A percentile compares a stretch with the other conserved stretches of the same genome.
phyloP scores from a whole-genome alignment of 2,888 invertebrate species.

The Euzetes globulus region DNA sequence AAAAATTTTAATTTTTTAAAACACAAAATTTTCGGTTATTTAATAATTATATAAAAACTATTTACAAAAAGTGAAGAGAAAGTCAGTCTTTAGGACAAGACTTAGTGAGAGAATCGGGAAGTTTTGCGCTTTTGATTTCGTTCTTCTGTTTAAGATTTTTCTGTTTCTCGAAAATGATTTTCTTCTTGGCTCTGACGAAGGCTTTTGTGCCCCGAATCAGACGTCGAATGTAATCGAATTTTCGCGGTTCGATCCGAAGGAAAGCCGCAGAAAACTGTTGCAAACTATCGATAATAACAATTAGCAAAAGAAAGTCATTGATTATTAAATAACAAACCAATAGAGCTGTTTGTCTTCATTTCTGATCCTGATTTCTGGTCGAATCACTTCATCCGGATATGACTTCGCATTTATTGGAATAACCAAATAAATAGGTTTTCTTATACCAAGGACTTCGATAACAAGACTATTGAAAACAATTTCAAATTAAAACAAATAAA shows the following conservation, averaged over 20 bases:
- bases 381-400: constrained; percentile 10
- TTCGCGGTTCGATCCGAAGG: not conserved
- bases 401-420: not conserved
- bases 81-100: too few species aligned
- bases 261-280: not conserved
- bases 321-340: not conserved
- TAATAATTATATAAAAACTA: too few species aligned
- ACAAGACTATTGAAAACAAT: not conserved
- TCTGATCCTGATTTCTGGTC: not conserved
- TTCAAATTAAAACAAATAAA: not conserved
- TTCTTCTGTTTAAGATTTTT: not conserved
- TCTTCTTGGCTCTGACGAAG: not conserved
- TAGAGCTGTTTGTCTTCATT: not conserved
- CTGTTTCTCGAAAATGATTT: not conserved
- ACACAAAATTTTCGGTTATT: too few species aligned
- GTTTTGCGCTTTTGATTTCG: not conserved
- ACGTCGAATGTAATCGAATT: not conserved
- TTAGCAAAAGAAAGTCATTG: not conserved
- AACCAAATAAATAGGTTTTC: not conserved
- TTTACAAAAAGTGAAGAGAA: too few species aligned
- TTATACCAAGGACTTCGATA: not conserved
- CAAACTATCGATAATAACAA: not conserved
- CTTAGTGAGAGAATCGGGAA: not conserved
- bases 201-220: not conserved
- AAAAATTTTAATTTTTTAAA: too few species aligned